phyloP scores from a whole-genome alignment of 2,797 vertebrate species.

The Mareca strepera region DNA sequence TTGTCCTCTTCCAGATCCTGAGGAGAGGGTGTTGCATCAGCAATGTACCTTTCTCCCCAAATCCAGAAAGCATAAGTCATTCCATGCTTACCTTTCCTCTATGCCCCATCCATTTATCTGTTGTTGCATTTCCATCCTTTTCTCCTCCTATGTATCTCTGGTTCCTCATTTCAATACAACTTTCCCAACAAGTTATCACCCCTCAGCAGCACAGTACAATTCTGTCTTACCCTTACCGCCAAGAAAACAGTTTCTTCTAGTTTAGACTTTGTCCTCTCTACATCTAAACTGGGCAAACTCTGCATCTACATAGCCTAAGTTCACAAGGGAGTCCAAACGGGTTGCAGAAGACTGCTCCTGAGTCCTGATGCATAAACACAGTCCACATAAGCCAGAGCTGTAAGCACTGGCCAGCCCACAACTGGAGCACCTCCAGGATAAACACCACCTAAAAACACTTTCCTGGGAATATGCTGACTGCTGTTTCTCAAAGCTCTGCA shows the following conservation, averaged over 20 bases:
- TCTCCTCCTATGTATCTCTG: rapidly evolving
- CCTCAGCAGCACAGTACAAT: not conserved
- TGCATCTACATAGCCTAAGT: not conserved
- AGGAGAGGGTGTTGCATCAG: not conserved
- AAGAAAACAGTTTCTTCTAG: not conserved
- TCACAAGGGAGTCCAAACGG: not conserved
- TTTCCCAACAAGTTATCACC: not conserved
- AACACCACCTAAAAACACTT: not conserved
- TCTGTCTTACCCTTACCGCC: not conserved
- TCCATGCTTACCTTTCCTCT: not conserved
- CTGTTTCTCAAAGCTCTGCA: not conserved
- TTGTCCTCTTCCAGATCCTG: not conserved
- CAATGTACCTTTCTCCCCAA: not conserved
- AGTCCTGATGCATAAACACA: not conserved
- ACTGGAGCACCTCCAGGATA: not conserved
- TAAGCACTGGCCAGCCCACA: not conserved
- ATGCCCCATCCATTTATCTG: not conserved
- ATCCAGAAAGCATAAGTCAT: rapidly evolving
- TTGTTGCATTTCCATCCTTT: not conserved
- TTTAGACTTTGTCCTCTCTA: not conserved
- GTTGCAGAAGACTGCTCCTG: not conserved
- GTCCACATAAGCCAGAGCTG: not conserved
- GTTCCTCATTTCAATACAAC: not conserved
- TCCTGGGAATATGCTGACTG: not conserved
- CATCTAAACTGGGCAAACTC: not conserved